Percentiles rank a stretch among this genome's conserved stretches.
phyloP scores from a whole-genome alignment of 2,888 invertebrate genomes.

The Acrocyrtus sp. region DNA sequence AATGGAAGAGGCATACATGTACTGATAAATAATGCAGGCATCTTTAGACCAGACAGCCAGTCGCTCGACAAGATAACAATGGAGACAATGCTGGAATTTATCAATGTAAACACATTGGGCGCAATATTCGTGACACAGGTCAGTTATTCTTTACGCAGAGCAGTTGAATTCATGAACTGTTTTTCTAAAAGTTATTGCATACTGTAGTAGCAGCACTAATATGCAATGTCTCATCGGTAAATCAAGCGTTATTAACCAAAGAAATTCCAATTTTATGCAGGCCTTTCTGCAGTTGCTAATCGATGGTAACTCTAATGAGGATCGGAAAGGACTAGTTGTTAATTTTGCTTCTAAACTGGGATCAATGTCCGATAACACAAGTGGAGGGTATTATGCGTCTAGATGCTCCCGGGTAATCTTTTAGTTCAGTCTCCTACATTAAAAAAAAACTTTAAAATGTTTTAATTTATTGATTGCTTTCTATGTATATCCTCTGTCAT shows the following conservation, averaged over 20 bases:
- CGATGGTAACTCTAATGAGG: constrained; percentile 3
- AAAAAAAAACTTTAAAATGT: too few relatives aligned
- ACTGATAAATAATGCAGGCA: constrained; percentile 88
- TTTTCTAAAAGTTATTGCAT: constrained; percentile 2
- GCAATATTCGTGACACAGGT: constrained; percentile 88
- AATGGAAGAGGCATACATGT: constrained; percentile 81
- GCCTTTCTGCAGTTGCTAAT: constrained; percentile 42
- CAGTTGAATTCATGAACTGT: constrained; percentile 15
- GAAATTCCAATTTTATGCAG: too few relatives aligned
- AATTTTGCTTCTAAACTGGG: constrained; percentile 85
- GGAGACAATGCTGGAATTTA: constrained; percentile 77
- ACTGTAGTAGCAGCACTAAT: too few relatives aligned
- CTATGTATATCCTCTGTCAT: too few relatives aligned
- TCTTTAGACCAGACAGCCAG: constrained; percentile 76
- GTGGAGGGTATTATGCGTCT: constrained; percentile 85
- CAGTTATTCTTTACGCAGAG: too few relatives aligned
- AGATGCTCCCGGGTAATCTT: constrained; percentile 88
- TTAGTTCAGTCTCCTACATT: too few relatives aligned
- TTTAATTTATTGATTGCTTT: too few relatives aligned
- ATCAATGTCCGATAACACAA: constrained; percentile 78
- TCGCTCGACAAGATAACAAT: constrained; percentile 77
- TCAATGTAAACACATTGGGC: constrained; percentile 80
- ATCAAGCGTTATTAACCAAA: too few relatives aligned
- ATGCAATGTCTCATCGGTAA: too few relatives aligned
- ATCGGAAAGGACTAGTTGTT: constrained; percentile 68